Percentiles rank a stretch among this genome's conserved stretches.
These are phyloP conservation scores for Florisuga fusca DNA, from an alignment of 2,797 vertebrate genomes.

Conservation along the genomic window DNA sequence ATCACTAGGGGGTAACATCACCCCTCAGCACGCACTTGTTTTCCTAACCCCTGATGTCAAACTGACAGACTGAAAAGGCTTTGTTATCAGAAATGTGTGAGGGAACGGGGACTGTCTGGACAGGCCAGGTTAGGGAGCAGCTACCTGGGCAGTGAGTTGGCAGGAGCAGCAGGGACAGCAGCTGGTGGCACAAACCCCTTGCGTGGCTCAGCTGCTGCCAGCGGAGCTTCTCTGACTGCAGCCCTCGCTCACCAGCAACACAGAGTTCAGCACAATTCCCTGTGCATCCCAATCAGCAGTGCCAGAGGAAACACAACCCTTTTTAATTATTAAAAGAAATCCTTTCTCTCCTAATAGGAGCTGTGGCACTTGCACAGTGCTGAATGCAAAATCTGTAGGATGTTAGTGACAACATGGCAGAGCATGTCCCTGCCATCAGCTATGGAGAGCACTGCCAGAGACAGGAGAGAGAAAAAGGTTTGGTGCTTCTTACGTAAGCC, in stretches of 20 bases:
- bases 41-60: not conserved
- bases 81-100: rapidly evolving
- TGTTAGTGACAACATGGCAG: not conserved
- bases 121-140: not conserved
- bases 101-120: not conserved
- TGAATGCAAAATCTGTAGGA: not conserved
- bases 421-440: not conserved
- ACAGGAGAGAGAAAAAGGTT: not conserved
- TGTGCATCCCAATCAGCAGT: not conserved
- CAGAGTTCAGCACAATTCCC: not conserved
- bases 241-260: not conserved
- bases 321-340: slow-evolving; percentile 57
- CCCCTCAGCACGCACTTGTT: rapidly evolving
- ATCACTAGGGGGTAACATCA: rapidly evolving
- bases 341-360: not conserved
- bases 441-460: rapidly evolving
- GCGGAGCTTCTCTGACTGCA: not conserved
- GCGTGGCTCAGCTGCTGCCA: not conserved
- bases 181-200: not conserved
- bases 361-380: not conserved
- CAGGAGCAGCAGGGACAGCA: not conserved
- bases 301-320: not conserved
- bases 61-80: not conserved
- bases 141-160: not conserved
- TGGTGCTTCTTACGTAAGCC: not conserved